Evolutionary conservation across 2,113 vertebrate genomes (phyloP), one percentile per base, ranked within the genome.

Genomic region (Tragulus kanchil): DNA sequence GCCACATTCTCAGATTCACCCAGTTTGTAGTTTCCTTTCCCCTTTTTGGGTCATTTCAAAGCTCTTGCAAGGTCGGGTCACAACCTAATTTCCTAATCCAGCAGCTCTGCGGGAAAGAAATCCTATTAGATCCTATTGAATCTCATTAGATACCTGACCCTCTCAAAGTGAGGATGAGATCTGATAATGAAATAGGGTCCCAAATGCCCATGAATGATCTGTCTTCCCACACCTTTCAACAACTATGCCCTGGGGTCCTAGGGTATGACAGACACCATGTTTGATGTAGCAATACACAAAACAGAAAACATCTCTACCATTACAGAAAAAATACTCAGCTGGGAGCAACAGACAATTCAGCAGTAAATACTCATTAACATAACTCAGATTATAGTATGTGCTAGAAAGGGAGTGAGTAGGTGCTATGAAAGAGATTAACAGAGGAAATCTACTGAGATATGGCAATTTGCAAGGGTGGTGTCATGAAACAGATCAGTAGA

Each of bases 1-100:
- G 71, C 65, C 54, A 85, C 8, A 19, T 50, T 59, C 73, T 91
- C 92, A 61, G 79, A 89, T 81, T 42, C 50, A 42, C 19, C 59
- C 45, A 81, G 31, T 69, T 73, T 54, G 52, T 62, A 26, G n/a
- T 45, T 87, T 83, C 56, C 50, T 79, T 94, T 79, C 21, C 16
- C 17, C n/a, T n/a, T 81, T 92, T 62, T 23, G 36, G 19, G 16
- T 95, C 64, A 93, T 86, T 89, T 86, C 56, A 94, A 95, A 79
- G 75, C 71, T 93, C 48, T 64, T 50, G 21, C 54, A 93, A 96
- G 95, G 71, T 94, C 12, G 17, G 50, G 67, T 94, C 67, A 86
- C 48, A 67, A 86, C 65, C 79, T 86, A 78, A 77, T 95, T 97
- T 95, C 85, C 79, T 87, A 96, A 91, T 90, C 84, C 62, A 81